Evolutionary conservation across 2,797 vertebrate genomes (phyloP), one percentile per base, ranked within the genome.

Genomic region (Urocyon cinereoargenteus): DNA sequence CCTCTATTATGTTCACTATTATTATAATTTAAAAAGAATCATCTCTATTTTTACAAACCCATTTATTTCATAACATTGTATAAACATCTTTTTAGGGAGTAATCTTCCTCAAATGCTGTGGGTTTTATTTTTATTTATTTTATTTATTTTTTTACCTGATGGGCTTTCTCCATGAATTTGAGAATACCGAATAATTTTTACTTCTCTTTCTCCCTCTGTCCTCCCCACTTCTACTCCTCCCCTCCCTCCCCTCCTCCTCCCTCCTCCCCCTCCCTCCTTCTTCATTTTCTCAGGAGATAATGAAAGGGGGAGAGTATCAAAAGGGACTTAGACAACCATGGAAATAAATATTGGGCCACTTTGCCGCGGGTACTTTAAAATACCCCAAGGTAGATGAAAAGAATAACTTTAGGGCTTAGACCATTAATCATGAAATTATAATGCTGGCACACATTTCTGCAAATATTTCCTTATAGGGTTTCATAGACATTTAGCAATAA

Each of bases 91-190:
- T 92, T 93, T 93, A 97, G 59, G 15, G 57, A 95, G 88, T 89
- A 77, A 62, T 95, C 97, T 95, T 96, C 36, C 57, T 95, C 19
- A 97, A 93, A 86, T 96, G 34, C 11, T 97, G 28, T 97, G 28
- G 82, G 34, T 51, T 81, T n/a, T n/a, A n/a, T n/a, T n/a, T n/a
- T n/a, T n/a, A n/a, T n/a, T n/a, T n/a, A n/a, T n/a, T n/a, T n/a
- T n/a, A n/a, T n/a, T n/a, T n/a, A n/a, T n/a, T n/a, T 94, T 86
- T 62, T 86, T 72, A 94, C 86, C 70, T 91, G 59, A 13, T 94
- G 6, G 24, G 5, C 45, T 85, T 0, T 94, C 51, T 92, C 19
- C 57, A 70, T 64, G 78, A 78, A 45, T 72, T 89, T 82, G 59
- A 34, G 16, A 93, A 78, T 66, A 51, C 13, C 26, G 90, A 64